Conservation (phyloP, 2,888 invertebrate genomes). For the Plagiodera versicolora region DNA sequence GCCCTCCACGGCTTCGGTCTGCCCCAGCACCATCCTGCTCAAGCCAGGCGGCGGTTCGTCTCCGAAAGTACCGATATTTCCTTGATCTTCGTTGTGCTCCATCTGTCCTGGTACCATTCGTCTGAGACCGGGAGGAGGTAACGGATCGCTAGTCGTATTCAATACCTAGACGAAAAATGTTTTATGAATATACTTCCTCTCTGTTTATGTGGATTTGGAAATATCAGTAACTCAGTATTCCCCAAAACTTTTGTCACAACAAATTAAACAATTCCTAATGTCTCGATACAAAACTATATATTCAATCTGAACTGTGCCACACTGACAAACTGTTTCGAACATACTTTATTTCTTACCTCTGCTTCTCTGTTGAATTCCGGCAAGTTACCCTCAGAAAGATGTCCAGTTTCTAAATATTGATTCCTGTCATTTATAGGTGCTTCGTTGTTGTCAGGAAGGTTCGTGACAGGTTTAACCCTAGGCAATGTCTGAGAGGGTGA, state of each 20-base stretch:
- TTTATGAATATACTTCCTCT: too few species aligned
- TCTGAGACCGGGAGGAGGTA: constrained; percentile 66
- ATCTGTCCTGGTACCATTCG: constrained; percentile 69
- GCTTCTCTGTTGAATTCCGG: constrained; percentile 17
- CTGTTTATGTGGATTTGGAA: too few species aligned
- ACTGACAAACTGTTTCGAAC: too few species aligned
- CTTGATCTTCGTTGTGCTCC: constrained; percentile 50
- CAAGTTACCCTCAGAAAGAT: constrained; percentile 63
- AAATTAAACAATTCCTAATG: too few species aligned
- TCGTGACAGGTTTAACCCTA: constrained; percentile 24
- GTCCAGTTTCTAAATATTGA: constrained; percentile 77
- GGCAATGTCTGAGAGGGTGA: constrained; percentile 15
- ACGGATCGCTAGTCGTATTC: constrained; percentile 48
- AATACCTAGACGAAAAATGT: background rate
- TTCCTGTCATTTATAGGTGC: constrained; percentile 72
- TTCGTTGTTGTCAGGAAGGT: constrained; percentile 62
- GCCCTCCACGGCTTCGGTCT: constrained; percentile 41
- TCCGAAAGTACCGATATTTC: constrained; percentile 32
- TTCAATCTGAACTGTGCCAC: too few species aligned
- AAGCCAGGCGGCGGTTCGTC: constrained; percentile 66
- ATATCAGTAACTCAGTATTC: too few species aligned
- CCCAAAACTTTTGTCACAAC: too few species aligned
- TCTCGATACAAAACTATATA: too few species aligned
- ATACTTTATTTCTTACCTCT: background rate
- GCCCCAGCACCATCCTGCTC: constrained; percentile 67